Conservation (phyloP, 2,888 invertebrate species). For the Heteromurus nitidus region DNA sequence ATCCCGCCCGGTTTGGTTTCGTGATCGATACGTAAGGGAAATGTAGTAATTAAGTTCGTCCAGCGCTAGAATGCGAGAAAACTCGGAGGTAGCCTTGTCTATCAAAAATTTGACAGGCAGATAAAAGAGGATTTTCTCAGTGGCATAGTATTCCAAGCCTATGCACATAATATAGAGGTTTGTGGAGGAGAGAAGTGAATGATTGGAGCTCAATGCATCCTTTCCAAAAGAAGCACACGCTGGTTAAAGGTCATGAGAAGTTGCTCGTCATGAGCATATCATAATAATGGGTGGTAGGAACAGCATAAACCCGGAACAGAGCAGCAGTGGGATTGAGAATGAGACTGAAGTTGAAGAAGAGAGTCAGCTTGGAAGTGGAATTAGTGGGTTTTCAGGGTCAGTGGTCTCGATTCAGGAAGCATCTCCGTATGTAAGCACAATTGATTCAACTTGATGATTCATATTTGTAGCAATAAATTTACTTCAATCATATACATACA, state of each 20-base stretch:
- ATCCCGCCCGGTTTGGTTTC: too few relatives aligned
- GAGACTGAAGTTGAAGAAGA: slow-evolving; percentile 51
- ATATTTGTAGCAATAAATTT: too few relatives aligned
- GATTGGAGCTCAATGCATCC: slow-evolving; percentile 43
- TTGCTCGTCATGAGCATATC: background rate
- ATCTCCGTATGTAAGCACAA: slow-evolving; percentile 50
- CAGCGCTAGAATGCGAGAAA: too few relatives aligned
- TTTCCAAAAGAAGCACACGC: slow-evolving; percentile 38
- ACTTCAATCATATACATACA: too few relatives aligned
- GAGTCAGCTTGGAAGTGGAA: slow-evolving; percentile 30
- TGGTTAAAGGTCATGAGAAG: slow-evolving; percentile 52
- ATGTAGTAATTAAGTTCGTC: slow-evolving; percentile 43
- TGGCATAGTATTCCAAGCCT: too few relatives aligned
- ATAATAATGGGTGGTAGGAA: slow-evolving; percentile 55
- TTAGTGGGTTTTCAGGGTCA: slow-evolving; percentile 51
- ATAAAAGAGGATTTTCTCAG: too few relatives aligned
- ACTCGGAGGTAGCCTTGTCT: too few relatives aligned
- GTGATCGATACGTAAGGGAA: slow-evolving; percentile 51
- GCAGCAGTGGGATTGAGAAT: slow-evolving; percentile 39
- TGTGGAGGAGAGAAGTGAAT: too few relatives aligned
- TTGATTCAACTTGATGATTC: too few relatives aligned
- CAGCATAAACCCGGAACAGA: slow-evolving; percentile 55
- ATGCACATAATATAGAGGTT: too few relatives aligned
- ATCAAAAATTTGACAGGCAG: too few relatives aligned
- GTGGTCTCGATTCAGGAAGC: slow-evolving; percentile 52